These are phyloP conservation scores for Sterrhoptilus dennistouni DNA, from an alignment of 2,113 vertebrate species.

Conservation along the genomic window DNA sequence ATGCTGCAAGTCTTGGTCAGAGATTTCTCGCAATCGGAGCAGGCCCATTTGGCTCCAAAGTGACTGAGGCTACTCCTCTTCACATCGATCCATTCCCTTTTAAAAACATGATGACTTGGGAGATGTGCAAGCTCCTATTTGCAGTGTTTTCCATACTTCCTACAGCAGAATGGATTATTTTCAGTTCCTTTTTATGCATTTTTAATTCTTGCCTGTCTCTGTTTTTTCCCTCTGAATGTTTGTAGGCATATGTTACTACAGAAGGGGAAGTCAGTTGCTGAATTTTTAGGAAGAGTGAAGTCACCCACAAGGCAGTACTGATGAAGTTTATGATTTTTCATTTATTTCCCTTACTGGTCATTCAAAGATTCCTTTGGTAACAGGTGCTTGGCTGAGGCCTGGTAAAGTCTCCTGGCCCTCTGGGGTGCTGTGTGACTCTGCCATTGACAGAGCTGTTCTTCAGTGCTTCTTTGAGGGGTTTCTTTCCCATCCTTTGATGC, in stretches of 20 bases:
- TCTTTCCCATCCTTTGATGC: not conserved
- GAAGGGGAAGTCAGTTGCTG: not conserved
- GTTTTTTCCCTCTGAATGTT: not conserved
- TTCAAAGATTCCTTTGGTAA: not conserved
- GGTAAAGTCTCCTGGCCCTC: not conserved
- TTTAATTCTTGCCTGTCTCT: not conserved
- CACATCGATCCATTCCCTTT: not conserved
- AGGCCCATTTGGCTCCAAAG: not conserved
- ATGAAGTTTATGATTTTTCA: not conserved
- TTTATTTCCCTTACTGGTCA: not conserved
- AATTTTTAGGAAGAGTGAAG: not conserved
- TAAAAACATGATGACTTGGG: not conserved
- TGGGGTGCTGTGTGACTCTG: not conserved
- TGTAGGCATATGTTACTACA: not conserved
- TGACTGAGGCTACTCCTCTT: not conserved
- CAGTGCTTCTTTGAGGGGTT: not conserved
- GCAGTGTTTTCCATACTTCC: not conserved
- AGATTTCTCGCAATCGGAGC: not conserved
- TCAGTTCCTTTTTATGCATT: not conserved
- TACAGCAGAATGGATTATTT: not conserved
- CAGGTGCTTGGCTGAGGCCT: not conserved
- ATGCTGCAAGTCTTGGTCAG: not conserved
- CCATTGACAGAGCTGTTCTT: not conserved
- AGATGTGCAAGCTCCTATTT: not conserved
- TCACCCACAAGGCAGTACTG: not conserved